A percentile compares a stretch with the other conserved stretches of the same genome.
Conservation (phyloP, 2,113 vertebrate species). For the Centrocercus urophasianus region DNA sequence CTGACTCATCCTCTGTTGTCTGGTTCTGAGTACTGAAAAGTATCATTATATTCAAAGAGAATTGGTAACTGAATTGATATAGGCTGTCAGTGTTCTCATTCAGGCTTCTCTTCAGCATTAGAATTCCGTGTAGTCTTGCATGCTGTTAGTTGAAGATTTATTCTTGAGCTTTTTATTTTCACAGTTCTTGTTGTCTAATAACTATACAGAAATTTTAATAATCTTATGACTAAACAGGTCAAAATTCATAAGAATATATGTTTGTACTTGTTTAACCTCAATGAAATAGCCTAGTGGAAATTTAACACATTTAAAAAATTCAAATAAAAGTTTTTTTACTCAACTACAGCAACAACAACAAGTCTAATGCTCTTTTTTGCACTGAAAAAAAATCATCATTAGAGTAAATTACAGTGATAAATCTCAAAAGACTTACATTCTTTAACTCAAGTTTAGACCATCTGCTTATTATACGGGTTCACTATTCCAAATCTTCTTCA, state of each 20-base stretch:
- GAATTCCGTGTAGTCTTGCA: background rate
- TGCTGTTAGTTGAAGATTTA: background rate
- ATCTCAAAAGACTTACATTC: background rate
- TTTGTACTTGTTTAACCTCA: background rate
- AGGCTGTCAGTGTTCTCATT: background rate
- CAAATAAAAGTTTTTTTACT: background rate
- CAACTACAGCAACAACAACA: background rate
- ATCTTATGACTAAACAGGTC: background rate
- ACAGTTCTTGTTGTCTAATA: background rate
- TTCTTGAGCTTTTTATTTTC: background rate
- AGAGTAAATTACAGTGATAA: background rate
- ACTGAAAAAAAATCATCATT: background rate
- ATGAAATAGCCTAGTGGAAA: background rate
- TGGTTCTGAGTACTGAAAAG: conserved; percentile 32
- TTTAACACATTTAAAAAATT: background rate
- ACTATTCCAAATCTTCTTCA: background rate
- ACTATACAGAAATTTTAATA: background rate
- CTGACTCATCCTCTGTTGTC: conserved; percentile 41
- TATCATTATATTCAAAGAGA: conserved; percentile 36
- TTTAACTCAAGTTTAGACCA: background rate
- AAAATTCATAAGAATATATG: background rate
- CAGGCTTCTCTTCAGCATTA: background rate
- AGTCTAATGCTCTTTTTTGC: background rate
- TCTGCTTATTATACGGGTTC: background rate
- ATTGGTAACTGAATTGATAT: background rate